Evolutionary conservation across 2,797 vertebrate genomes (phyloP).

Genomic region (Pogonophryne albipinna): DNA sequence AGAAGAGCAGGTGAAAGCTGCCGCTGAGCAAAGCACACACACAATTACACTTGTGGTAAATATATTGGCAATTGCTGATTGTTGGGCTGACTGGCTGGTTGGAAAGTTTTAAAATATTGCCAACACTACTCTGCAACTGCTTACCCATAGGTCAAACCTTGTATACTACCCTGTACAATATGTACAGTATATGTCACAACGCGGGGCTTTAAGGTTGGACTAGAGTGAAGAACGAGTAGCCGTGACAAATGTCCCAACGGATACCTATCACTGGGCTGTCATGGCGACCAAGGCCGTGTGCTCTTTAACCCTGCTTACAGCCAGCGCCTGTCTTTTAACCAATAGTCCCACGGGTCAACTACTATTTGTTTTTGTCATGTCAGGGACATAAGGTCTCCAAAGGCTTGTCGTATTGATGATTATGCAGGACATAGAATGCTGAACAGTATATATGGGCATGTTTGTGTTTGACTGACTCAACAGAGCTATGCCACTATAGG

Average conservation of each 20-base stretch:
- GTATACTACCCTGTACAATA: not conserved
- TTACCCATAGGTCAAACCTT: not conserved
- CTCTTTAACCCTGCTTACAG: constrained; percentile 62
- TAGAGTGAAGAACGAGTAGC: constrained; percentile 48
- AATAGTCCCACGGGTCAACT: constrained; percentile 48
- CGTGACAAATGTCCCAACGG: constrained; percentile 76
- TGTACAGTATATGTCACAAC: constrained; percentile 4
- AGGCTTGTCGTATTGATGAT: constrained; percentile 34
- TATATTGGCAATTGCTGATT: too few relatives aligned
- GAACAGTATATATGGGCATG: constrained; percentile 5
- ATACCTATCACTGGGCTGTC: constrained; percentile 71
- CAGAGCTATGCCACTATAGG: constrained; percentile 15
- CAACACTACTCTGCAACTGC: too few relatives aligned
- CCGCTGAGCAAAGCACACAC: too few relatives aligned
- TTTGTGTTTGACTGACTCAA: constrained; percentile 12
- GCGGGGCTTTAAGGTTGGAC: not conserved
- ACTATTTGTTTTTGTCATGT: constrained; percentile 68
- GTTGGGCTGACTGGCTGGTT: too few relatives aligned
- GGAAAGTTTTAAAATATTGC: too few relatives aligned
- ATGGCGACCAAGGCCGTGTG: constrained; percentile 57
- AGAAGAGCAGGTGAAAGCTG: too few relatives aligned
- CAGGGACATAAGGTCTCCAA: constrained; percentile 58
- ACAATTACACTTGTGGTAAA: too few relatives aligned
- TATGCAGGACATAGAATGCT: constrained; percentile 30
- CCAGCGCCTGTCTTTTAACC: constrained; percentile 59